These are phyloP conservation scores for Ovis aries DNA, from an alignment of 2,113 vertebrate genomes.

Conservation along the genomic window ARS-UI_Ramb_v3.0 NC_056057.1:24337001-24337500, in stretches of 20 bases:
- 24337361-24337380: not conserved
- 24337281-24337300: not conserved
- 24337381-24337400: not conserved
- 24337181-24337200: not conserved
- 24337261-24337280: too few species aligned
- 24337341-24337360: not conserved
- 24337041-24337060: not conserved
- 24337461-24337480: not conserved
- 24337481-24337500: not conserved
- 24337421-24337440: not conserved
- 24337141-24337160: not conserved
- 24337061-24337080: not conserved
- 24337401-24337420: not conserved
- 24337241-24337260: not conserved
- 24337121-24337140: not conserved
- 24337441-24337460: not conserved
- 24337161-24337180: not conserved
- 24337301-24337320: fast-evolving
- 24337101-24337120: not conserved
- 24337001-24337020: not conserved
- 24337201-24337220: not conserved
- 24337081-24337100: not conserved
- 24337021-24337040: not conserved
- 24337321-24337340: not conserved
- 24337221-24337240: not conserved